These are phyloP conservation scores for Astreopora myriophthalma DNA, from an alignment of 64 coral and sea anemone genomes.

Conservation along the genomic window DNA sequence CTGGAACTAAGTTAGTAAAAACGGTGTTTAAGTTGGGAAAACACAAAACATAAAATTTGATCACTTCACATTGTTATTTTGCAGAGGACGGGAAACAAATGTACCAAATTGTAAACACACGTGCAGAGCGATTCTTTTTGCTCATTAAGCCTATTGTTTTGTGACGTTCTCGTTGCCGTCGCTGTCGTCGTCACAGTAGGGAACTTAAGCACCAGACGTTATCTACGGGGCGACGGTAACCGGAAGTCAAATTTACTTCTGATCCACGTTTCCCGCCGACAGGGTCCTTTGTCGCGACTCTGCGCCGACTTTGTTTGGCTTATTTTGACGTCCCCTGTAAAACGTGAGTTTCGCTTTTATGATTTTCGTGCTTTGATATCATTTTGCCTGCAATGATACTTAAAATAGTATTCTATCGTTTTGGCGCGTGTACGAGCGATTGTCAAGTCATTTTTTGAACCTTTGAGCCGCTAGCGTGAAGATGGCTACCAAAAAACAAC, in stretches of 20 bases:
- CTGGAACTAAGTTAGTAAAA: too few relatives aligned
- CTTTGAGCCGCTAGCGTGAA: neutral
- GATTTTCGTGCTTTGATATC: neutral
- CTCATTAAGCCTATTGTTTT: too few relatives aligned
- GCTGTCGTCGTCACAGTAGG: too few relatives aligned
- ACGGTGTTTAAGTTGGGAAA: too few relatives aligned
- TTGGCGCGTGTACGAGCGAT: neutral
- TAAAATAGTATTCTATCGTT: neutral
- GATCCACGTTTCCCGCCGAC: neutral
- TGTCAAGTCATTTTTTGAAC: slow-evolving; percentile 3
- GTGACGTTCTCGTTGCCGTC: too few relatives aligned
- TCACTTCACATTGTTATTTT: too few relatives aligned
- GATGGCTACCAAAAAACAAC: neutral
- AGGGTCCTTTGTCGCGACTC: neutral
- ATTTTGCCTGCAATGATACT: neutral
- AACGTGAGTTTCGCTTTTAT: neutral
- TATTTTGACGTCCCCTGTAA: neutral
- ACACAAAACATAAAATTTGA: too few relatives aligned
- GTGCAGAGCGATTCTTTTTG: too few relatives aligned
- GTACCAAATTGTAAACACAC: too few relatives aligned
- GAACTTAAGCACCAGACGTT: too few relatives aligned
- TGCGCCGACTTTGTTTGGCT: too few relatives aligned
- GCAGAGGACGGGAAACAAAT: too few relatives aligned
- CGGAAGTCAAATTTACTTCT: neutral
- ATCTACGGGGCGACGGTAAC: neutral